Conservation (phyloP, 2,797 vertebrate genomes). For the Chiloscyllium punctatum region DNA sequence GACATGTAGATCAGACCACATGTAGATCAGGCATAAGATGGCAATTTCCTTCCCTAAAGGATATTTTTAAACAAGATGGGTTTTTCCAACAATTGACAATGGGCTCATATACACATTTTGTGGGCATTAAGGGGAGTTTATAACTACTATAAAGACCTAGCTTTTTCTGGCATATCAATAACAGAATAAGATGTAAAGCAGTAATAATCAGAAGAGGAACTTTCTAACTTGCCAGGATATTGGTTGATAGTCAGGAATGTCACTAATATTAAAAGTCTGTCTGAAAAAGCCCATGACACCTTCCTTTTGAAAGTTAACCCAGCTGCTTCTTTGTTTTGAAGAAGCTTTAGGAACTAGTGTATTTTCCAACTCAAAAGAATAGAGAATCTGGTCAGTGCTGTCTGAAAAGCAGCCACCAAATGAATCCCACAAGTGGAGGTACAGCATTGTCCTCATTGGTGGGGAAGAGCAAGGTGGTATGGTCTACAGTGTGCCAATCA, state of each 20-base stretch:
- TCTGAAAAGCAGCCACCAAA: no score
- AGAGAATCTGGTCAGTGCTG: no score
- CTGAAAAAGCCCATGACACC: neutral
- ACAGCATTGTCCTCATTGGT: neutral
- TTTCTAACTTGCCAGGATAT: neutral
- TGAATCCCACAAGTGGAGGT: neutral
- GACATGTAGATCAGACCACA: no score
- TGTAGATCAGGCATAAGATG: no score
- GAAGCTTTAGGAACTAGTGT: neutral
- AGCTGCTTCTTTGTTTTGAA: neutral
- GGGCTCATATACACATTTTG: neutral
- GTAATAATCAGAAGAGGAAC: neutral
- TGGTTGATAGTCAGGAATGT: neutral
- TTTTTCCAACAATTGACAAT: no score
- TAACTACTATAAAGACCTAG: neutral
- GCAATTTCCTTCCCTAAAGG: no score
- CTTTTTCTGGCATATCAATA: neutral
- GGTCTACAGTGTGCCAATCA: neutral
- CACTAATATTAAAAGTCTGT: neutral
- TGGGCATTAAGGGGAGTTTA: neutral
- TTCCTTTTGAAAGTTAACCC: neutral
- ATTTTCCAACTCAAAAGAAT: neutral
- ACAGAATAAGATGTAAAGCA: neutral
- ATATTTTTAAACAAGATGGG: no score
- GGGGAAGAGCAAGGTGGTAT: neutral